These are phyloP conservation scores for Pteropus rufus DNA, from an alignment of 2,797 vertebrate genomes.

Conservation along the genomic window DNA sequence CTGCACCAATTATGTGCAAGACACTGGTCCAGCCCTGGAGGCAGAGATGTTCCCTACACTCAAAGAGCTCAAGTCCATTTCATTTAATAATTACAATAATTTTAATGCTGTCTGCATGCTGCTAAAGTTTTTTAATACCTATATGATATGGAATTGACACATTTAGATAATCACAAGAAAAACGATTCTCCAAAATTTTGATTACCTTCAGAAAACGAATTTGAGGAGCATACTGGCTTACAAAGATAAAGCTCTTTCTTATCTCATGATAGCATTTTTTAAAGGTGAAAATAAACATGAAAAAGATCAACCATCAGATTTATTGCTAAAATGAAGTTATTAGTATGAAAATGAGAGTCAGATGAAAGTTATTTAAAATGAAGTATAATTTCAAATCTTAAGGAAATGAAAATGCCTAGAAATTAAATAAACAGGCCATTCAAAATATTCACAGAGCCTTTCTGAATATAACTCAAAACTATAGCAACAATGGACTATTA, in stretches of 20 bases:
- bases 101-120: not conserved
- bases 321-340: constrained; percentile 24
- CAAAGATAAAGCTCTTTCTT: not conserved
- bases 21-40: not conserved
- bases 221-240: not conserved
- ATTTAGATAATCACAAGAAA: not conserved
- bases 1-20: not conserved
- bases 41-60: not conserved
- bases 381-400: not conserved
- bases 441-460: not conserved
- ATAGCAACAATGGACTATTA: not conserved
- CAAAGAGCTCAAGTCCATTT: not conserved
- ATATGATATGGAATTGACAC: not conserved
- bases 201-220: not conserved
- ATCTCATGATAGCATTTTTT: not conserved
- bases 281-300: constrained; percentile 25
- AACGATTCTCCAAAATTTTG: not conserved
- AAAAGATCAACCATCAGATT: constrained; percentile 3
- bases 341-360: not conserved
- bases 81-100: not conserved
- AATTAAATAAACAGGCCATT: not conserved
- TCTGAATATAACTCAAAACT: not conserved
- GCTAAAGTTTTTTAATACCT: not conserved
- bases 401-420: not conserved
- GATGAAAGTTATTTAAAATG: constrained; percentile 8